A percentile compares a stretch with the other conserved stretches of the same genome.
Conservation (phyloP, 2,113 vertebrate species). For the Machaerirhynchus nigripectus region DNA sequence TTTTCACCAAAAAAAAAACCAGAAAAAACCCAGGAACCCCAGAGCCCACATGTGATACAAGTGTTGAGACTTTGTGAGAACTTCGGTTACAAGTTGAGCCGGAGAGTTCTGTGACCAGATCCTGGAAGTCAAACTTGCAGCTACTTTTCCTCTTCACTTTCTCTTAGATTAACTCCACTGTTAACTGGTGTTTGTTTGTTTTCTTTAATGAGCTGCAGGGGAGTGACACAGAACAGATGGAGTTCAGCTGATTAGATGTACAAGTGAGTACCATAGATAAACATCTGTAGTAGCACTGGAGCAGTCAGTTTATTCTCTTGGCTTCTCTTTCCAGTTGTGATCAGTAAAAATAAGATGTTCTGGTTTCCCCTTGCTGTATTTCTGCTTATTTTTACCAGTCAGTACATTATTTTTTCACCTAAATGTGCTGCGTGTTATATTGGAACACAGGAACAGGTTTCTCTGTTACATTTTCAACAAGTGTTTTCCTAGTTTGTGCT, state of each 20-base stretch:
- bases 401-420: background rate
- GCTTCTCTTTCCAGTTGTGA: background rate
- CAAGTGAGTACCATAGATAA: background rate
- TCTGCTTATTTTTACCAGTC: background rate
- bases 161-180: background rate
- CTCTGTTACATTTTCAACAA: background rate
- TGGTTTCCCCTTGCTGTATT: background rate
- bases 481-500: background rate
- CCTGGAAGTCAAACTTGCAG: background rate
- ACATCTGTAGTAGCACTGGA: background rate
- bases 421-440: background rate
- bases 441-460: background rate
- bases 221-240: conserved; percentile 4
- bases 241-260: conserved; percentile 13
- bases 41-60: background rate
- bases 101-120: background rate
- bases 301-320: background rate
- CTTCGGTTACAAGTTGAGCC: background rate
- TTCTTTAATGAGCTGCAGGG: background rate
- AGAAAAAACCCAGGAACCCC: no score
- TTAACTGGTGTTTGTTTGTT: background rate
- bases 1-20: background rate
- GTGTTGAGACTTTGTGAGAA: background rate
- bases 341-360: background rate
- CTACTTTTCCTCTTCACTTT: background rate